phyloP scores from a whole-genome alignment of 1,140 invertebrate species.

The Drosophila pruinosa region DNA sequence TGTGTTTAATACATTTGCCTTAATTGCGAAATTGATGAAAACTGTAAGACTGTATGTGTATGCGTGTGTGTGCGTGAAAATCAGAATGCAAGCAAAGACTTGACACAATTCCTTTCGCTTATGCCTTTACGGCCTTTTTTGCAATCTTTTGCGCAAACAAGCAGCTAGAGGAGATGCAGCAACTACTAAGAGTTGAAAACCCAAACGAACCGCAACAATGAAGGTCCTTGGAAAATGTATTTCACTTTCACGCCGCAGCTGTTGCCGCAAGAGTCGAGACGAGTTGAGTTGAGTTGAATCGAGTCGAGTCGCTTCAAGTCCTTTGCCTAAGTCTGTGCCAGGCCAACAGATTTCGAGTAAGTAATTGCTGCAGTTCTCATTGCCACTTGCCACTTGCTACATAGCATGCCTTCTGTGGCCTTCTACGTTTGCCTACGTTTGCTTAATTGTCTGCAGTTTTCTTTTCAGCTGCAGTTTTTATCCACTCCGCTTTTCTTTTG shows the following conservation, averaged over 20 bases:
- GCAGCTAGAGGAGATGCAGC: constrained; percentile 17
- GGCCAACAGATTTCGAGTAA: constrained; percentile 69
- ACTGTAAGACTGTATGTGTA: constrained; percentile 9
- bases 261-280: constrained; percentile 56
- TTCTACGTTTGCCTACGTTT: constrained; percentile 13
- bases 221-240: constrained; percentile 74
- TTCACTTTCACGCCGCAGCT: constrained; percentile 74
- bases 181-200: not conserved
- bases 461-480: constrained; percentile 45
- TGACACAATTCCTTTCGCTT: constrained; percentile 59
- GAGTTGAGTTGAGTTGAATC: not conserved
- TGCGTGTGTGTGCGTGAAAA: constrained; percentile 1
- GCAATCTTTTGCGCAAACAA: constrained; percentile 58
- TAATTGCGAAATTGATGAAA: not conserved
- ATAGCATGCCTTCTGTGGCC: not conserved
- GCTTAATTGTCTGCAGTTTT: constrained; percentile 77
- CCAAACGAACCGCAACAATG: constrained; percentile 63
- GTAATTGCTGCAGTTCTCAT: constrained; percentile 73
- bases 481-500: not conserved
- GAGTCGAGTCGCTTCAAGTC: not conserved
- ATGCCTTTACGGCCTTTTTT: constrained; percentile 12
- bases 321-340: constrained; percentile 39
- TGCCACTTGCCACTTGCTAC: constrained; percentile 12
- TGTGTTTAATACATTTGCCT: constrained; percentile 5
- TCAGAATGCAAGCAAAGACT: constrained; percentile 42